Evolutionary conservation across 1,140 invertebrate genomes (phyloP).

Genomic region (Drosophila equinoxialis): DNA sequence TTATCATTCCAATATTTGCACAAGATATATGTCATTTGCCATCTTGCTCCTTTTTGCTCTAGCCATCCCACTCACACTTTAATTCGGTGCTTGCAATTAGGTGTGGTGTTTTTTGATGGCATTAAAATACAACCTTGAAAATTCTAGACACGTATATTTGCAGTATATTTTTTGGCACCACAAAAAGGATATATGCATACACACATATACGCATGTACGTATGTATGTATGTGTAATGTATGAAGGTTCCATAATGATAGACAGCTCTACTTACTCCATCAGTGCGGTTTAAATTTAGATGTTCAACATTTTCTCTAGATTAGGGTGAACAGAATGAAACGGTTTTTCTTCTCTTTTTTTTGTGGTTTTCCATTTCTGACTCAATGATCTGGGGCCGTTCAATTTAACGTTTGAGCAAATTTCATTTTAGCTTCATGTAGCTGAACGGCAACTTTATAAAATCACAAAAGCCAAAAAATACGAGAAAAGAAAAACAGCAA

Average conservation of each 20-base stretch:
- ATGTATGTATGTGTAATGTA: background rate
- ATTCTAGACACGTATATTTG: slow-evolving; percentile 69
- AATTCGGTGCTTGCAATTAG: background rate
- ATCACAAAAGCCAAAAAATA: background rate
- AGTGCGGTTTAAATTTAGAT: slow-evolving; percentile 7
- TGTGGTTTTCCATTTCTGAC: slow-evolving; percentile 32
- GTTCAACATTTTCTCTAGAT: slow-evolving; percentile 48
- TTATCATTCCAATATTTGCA: slow-evolving; percentile 72
- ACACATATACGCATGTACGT: background rate
- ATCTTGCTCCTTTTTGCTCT: background rate
- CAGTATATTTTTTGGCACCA: slow-evolving; percentile 41
- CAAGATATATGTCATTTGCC: slow-evolving; percentile 38
- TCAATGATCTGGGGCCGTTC: slow-evolving; percentile 24
- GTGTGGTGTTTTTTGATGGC: slow-evolving; percentile 46
- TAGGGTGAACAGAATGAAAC: slow-evolving; percentile 30
- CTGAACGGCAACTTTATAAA: slow-evolving; percentile 14
- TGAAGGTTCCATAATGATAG: slow-evolving; percentile 40
- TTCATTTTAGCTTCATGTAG: slow-evolving; percentile 60
- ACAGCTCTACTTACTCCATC: slow-evolving; percentile 14
- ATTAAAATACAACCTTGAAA: slow-evolving; percentile 76
- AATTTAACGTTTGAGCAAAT: slow-evolving; percentile 66
- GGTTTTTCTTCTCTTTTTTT: slow-evolving; percentile 9
- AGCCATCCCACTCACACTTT: background rate
- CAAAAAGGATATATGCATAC: slow-evolving; percentile 1
- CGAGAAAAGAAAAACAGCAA: background rate